Percentiles rank a stretch among this genome's conserved stretches.
These are phyloP conservation scores for Numenius arquata DNA, from an alignment of 2,113 vertebrate species.

Conservation along the genomic window DNA sequence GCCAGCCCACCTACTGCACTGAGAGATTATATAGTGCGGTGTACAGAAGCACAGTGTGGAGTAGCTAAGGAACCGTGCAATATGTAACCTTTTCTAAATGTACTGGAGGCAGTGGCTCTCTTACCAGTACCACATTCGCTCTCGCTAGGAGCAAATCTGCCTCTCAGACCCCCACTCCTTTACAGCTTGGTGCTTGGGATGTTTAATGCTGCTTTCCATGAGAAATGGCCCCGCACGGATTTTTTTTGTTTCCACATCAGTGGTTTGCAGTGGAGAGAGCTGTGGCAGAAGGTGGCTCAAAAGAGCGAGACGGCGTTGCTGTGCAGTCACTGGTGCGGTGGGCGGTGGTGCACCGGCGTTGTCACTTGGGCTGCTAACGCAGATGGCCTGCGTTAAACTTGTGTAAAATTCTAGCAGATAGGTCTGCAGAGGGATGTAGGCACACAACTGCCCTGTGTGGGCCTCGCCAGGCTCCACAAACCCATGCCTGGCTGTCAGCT, in stretches of 20 bases:
- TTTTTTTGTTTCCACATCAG: neutral
- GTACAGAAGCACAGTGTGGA: constrained; percentile 29
- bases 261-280: neutral
- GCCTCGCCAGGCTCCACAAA: constrained; percentile 40
- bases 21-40: constrained; percentile 47
- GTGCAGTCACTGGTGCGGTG: neutral
- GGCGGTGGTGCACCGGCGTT: neutral
- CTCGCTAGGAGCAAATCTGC: neutral
- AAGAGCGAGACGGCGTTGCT: neutral
- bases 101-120: neutral
- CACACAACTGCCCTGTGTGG: neutral
- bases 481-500: neutral
- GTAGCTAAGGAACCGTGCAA: constrained; percentile 16
- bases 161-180: neutral
- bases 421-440: constrained; percentile 12
- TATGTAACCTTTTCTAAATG: constrained; percentile 17
- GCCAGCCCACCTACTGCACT: constrained; percentile 63
- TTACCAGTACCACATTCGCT: neutral
- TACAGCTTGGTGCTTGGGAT: neutral
- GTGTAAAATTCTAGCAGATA: constrained; percentile 6
- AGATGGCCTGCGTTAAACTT: constrained; percentile 32
- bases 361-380: constrained; percentile 10
- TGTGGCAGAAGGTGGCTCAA: neutral
- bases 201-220: neutral
- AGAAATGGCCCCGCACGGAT: neutral